Evolutionary conservation across 53 echinoderm and acorn worm genomes (phyloP).

Genomic region (Stichopus horrens): DNA sequence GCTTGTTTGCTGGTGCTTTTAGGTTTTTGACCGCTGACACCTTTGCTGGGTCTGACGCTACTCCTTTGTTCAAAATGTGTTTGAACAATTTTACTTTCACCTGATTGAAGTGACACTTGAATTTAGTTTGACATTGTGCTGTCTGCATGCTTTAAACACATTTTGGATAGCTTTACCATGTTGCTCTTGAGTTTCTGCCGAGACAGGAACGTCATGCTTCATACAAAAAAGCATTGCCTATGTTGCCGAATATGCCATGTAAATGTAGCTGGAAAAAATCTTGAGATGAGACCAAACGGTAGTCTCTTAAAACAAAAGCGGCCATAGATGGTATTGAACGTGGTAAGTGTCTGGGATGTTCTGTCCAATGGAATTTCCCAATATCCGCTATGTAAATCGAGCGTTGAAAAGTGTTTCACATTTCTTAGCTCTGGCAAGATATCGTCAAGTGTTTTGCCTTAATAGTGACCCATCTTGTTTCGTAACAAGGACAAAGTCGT

Average conservation of each 20-base stretch:
- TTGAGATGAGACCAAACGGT: no score
- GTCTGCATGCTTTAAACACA: background rate
- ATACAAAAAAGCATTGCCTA: background rate
- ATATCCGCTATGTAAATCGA: no score
- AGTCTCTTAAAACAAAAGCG: no score
- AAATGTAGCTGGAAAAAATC: background rate
- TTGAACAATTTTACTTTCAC: slow-evolving; percentile 38
- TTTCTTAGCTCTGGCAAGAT: no score
- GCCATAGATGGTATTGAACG: no score
- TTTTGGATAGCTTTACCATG: background rate
- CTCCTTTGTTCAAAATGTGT: slow-evolving; percentile 28
- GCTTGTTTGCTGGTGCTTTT: slow-evolving; percentile 1
- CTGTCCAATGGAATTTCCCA: no score
- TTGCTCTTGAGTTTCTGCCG: no score
- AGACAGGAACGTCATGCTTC: no score
- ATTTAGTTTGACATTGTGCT: background rate
- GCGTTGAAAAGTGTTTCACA: no score
- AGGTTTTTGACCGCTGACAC: slow-evolving; percentile 39
- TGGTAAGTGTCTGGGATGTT: no score
- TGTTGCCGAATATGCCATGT: background rate
- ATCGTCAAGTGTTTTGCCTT: background rate
- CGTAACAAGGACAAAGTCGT: background rate
- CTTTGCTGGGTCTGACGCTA: slow-evolving; percentile 47
- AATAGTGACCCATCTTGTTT: slow-evolving; percentile 26
- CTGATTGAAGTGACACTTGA: background rate